Evolutionary conservation across 1,140 invertebrate species (phyloP), one percentile per base, ranked within the genome.

Genomic region (Lasioglossum albipes): DNA sequence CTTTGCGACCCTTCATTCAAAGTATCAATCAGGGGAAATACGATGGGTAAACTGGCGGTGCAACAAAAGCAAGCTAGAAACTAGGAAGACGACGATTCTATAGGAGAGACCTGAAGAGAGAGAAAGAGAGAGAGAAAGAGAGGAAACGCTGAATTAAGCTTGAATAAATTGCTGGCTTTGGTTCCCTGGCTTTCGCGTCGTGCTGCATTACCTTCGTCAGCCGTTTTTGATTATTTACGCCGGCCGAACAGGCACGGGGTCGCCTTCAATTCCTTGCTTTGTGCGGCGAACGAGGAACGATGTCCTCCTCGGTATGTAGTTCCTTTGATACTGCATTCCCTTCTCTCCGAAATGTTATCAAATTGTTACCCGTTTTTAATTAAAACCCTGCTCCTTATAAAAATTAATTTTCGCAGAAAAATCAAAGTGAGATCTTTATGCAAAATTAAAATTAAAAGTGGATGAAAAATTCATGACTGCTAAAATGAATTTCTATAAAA

Each of bases 141-240:
- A 31, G 9, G 66, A n/a, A 45, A 9, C 22, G 42, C 12, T 16
- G 20, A 12, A 62, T 70, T 62, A 10, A 70, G 31, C 22, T 22
- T 36, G 67, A 77, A 77, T 71, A 62, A 71, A 70, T 77, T 70
- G 57, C 20, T 31, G 57, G 20, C 27, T 0, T 41, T 9, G 13
- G 20, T 59, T 62, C 5, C 27, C 27, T 2, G 13, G 20, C 10
- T 45, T n/a, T 22, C 16, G 2, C 41, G 75, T 31, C 52, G 59
- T 16, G 42, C 36, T 61, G 66, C 66, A 61, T 77, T 61, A 27
- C 13, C 66, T 61, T 69, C 66, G 66, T 77, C 75, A 77, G 66
- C 75, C 41, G 75, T 69, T 77, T 70, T 69, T 70, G 65, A 70
- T 77, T 70, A 77, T 59, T 70, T 68, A 77, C 27, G 54, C 22